Base-by-base conservation (phyloP, 2,113 vertebrate species). In the Boulengeromyrus knoepffleri region DNA sequence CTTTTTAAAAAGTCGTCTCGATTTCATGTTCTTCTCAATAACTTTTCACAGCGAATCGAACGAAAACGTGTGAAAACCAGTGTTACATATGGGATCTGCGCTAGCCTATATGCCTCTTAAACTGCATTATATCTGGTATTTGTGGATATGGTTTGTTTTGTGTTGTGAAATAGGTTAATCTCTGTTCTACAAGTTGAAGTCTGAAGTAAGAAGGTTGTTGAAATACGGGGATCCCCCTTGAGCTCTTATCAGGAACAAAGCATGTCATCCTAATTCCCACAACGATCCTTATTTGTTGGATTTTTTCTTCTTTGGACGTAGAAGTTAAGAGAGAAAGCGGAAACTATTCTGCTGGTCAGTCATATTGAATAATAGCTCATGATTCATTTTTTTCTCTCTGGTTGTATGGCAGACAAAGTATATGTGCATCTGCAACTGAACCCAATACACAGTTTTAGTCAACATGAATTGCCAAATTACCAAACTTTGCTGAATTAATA, bases 151-250 rank as follows among this genome's bases (percentile, higher is more conserved):
- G 8, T 49, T 39, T 87, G 36, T 36, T 85, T 52, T 86, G 31
- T 50, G 17, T 47, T 17, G 47, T 21, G 89, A 52, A 13, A 77
- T 88, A 49, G 70, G 15, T 58, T 87, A 85, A 85, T 83, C 53
- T 66, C 85, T 85, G 42, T 90, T 87, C 27, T 45, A 45, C 42
- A 27, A 24, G n/a, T 36, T 12, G 77, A 66, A 42, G 56, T 66
- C 88, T 85, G 84, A 56, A 89, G 45, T 74, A 91, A 89, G 90
- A 90, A 91, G 90, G 66, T 42, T 50, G 89, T 80, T 90, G 89
- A 52, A 90, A 74, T 74, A 10, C 45, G 91, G 93, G 93, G 92
- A 91, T 92, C 88, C 91, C 92, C 92, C 93, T 88, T 24, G 2
- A 45, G 47, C 70, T 90, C 77, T 89, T 92, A 88, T 92, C 90